Evolutionary conservation across 2,888 invertebrate genomes (phyloP).

Genomic region (Drosophila ustulata): DNA sequence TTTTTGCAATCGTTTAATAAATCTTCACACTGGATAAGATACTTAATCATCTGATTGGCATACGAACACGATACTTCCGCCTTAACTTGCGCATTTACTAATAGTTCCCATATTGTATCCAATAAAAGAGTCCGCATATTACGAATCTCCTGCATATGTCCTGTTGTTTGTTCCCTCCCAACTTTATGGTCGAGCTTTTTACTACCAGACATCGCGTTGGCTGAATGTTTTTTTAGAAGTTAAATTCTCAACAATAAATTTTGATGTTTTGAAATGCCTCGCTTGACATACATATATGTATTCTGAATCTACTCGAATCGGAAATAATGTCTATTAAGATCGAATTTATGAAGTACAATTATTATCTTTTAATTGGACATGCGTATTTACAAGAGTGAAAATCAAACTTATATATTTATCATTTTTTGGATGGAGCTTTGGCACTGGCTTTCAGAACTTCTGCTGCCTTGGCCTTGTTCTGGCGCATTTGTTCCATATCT

Average conservation of each 20-base stretch:
- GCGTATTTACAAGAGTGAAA: not conserved
- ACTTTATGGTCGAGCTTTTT: not conserved
- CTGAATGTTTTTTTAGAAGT: slow-evolving; percentile 12
- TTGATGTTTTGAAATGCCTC: not conserved
- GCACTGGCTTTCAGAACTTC: slow-evolving; percentile 89
- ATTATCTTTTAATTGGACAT: slow-evolving; percentile 6
- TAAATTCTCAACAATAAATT: slow-evolving; percentile 21
- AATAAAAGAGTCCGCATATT: slow-evolving; percentile 15
- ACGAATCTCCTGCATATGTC: not conserved
- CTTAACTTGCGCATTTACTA: slow-evolving; percentile 8
- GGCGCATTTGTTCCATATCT: slow-evolving; percentile 88
- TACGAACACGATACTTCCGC: not conserved
- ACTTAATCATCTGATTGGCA: not conserved
- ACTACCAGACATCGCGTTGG: slow-evolving; percentile 4
- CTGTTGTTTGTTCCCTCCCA: not conserved
- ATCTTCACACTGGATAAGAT: slow-evolving; percentile 11
- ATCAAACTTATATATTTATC: not conserved
- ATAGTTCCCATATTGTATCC: slow-evolving; percentile 11
- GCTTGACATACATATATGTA: slow-evolving; percentile 25
- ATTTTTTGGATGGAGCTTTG: slow-evolving; percentile 31
- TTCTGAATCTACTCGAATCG: slow-evolving; percentile 6
- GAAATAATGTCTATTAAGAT: not conserved
- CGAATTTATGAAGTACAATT: not conserved
- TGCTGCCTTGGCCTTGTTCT: slow-evolving; percentile 91
- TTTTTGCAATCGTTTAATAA: slow-evolving; percentile 18